Percentiles rank a stretch among this genome's conserved stretches.
phyloP scores from a whole-genome alignment of 2,888 invertebrate species.

The Himalopsyche anomala region DNA sequence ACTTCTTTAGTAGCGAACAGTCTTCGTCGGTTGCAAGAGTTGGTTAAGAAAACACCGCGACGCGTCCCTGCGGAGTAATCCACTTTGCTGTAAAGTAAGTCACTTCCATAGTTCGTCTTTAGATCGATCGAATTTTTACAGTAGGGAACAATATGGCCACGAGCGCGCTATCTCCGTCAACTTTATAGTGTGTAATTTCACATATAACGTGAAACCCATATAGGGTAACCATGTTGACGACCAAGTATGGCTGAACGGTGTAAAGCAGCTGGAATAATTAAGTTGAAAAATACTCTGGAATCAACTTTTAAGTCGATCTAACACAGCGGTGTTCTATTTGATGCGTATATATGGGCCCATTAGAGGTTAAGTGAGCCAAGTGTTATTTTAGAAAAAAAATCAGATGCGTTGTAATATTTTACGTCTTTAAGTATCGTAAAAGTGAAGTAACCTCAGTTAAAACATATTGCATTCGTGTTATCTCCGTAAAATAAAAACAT shows the following conservation, averaged over 20 bases:
- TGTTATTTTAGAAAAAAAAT: too few species aligned
- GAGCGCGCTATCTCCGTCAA: slow-evolving; percentile 55
- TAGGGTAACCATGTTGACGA: neutral
- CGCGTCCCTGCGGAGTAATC: slow-evolving; percentile 30
- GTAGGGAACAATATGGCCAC: slow-evolving; percentile 47
- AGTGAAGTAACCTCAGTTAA: too few species aligned
- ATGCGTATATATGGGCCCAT: too few species aligned
- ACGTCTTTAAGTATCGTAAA: too few species aligned
- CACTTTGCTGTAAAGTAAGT: slow-evolving; percentile 34
- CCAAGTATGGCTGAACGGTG: neutral
- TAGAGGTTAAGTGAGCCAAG: too few species aligned
- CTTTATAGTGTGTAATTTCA: slow-evolving; percentile 58
- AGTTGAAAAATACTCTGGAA: too few species aligned
- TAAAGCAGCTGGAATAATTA: too few species aligned
- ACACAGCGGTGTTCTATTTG: too few species aligned
- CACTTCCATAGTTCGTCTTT: slow-evolving; percentile 34
- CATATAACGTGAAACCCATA: slow-evolving; percentile 51
- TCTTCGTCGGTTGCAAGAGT: neutral
- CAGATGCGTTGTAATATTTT: too few species aligned
- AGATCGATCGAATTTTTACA: slow-evolving; percentile 51
- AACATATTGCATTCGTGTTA: too few species aligned
- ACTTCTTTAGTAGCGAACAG: neutral
- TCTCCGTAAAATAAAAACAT: too few species aligned
- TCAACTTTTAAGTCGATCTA: too few species aligned
- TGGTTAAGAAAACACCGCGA: slow-evolving; percentile 26